Evolutionary conservation across 2,797 vertebrate species (phyloP).

Genomic region (Diplodus sargus): DNA sequence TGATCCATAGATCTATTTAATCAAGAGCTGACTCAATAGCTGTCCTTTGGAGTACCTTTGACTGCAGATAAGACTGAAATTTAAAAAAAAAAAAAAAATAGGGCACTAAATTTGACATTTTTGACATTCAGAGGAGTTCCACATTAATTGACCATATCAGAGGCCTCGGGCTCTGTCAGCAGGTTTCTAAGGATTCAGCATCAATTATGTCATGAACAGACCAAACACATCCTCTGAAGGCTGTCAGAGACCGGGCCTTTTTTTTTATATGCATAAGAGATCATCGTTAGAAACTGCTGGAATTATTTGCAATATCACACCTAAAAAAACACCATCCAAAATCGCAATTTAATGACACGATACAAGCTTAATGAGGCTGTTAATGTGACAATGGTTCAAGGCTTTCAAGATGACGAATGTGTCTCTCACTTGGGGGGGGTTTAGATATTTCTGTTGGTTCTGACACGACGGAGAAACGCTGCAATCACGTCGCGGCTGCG

Average conservation of each 20-base stretch:
- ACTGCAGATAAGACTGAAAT: slow-evolving; percentile 53
- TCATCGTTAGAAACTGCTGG: slow-evolving; percentile 3
- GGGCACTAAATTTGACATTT: slow-evolving; percentile 45
- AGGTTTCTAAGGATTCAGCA: slow-evolving; percentile 32
- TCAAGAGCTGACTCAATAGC: slow-evolving; percentile 62
- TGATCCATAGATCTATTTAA: slow-evolving; percentile 69
- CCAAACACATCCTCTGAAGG: slow-evolving; percentile 18
- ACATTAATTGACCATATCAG: slow-evolving; percentile 43
- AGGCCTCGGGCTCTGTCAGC: slow-evolving; percentile 20
- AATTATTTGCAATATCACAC: slow-evolving; percentile 21
- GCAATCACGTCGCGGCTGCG: slow-evolving; percentile 39
- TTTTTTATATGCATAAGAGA: not conserved
- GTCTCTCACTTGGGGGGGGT: not conserved
- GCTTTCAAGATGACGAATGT: slow-evolving; percentile 22
- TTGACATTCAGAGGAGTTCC: slow-evolving; percentile 53
- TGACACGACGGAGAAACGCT: slow-evolving; percentile 20
- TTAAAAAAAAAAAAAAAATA: slow-evolving; percentile 44
- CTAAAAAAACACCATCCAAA: slow-evolving; percentile 25
- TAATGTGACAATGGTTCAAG: slow-evolving; percentile 8
- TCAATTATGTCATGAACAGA: slow-evolving; percentile 17
- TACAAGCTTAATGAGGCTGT: slow-evolving; percentile 11
- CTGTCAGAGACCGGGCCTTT: not conserved
- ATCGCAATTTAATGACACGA: slow-evolving; percentile 25
- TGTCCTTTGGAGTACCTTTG: slow-evolving; percentile 63
- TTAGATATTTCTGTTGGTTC: slow-evolving; percentile 28